Conservation (phyloP, 92 coral and sea anemone species). For the Epizoanthus scotinus region DNA sequence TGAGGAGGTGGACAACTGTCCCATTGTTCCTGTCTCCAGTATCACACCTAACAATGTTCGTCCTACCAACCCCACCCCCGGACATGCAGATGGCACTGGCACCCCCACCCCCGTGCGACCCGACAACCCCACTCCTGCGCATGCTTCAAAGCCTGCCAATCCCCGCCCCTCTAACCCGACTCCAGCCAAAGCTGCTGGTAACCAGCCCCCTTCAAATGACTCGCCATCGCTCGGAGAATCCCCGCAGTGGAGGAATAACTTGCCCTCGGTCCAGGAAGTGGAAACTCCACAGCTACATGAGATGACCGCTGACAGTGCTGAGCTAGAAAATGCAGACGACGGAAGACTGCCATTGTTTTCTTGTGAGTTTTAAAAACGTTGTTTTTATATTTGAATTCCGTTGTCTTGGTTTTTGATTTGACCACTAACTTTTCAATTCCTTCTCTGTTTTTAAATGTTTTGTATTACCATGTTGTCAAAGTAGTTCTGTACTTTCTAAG, state of each 20-base stretch:
- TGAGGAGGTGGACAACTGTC: slow-evolving; percentile 41
- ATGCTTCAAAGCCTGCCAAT: slow-evolving; percentile 71
- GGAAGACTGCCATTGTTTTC: slow-evolving; percentile 53
- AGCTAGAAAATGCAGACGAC: slow-evolving; percentile 47
- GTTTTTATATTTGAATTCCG: no score
- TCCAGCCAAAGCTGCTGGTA: slow-evolving; percentile 70
- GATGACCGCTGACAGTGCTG: slow-evolving; percentile 13
- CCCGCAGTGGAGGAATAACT: slow-evolving; percentile 72
- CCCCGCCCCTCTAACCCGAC: slow-evolving; percentile 90
- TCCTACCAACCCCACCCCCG: slow-evolving; percentile 99
- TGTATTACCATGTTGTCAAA: no score
- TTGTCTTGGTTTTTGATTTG: no score
- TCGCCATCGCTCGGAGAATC: slow-evolving; percentile 66
- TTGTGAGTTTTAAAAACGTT: slow-evolving; percentile 14
- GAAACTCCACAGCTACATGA: slow-evolving; percentile 28
- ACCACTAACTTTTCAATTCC: no score
- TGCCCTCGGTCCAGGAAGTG: slow-evolving; percentile 81
- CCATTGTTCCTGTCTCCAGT: slow-evolving; percentile 46
- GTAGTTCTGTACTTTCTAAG: no score
- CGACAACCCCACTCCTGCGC: slow-evolving; percentile 92
- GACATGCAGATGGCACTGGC: slow-evolving; percentile 88
- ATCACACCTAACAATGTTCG: slow-evolving; percentile 83
- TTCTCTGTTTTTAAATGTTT: no score
- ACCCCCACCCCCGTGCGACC: slow-evolving; percentile 94
- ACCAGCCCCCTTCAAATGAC: slow-evolving; percentile 39